phyloP scores from a whole-genome alignment of 2,888 invertebrate species.

The Eristalis intricaria region DNA sequence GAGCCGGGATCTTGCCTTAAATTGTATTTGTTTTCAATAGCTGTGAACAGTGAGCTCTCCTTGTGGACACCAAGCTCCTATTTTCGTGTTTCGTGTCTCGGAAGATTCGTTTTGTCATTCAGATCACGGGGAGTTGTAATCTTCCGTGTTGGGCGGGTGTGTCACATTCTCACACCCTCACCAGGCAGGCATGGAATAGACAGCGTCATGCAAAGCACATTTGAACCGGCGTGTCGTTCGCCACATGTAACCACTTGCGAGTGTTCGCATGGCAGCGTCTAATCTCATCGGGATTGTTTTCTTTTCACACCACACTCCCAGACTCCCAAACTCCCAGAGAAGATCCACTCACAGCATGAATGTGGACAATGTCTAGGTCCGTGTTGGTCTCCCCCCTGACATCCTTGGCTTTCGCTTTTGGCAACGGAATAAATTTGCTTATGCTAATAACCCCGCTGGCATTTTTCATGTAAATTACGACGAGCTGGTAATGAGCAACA shows the following conservation, averaged over 20 bases:
- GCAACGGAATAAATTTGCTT: not conserved
- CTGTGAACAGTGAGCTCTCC: not conserved
- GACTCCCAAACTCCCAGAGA: not conserved
- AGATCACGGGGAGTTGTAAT: not conserved
- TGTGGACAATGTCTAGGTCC: not conserved
- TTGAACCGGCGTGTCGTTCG: not conserved
- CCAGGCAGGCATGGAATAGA: not conserved
- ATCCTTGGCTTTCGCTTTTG: not conserved
- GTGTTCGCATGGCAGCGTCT: not conserved
- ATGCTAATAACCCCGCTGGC: not conserved
- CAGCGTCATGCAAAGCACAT: no score
- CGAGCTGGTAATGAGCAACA: not conserved
- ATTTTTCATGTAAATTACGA: not conserved
- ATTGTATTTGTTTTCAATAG: no score
- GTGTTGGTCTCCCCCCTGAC: not conserved
- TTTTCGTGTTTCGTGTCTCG: not conserved
- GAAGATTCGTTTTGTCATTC: not conserved
- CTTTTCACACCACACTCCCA: not conserved
- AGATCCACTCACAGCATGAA: not conserved
- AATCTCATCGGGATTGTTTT: not conserved
- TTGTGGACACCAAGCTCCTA: not conserved
- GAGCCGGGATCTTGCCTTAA: not conserved
- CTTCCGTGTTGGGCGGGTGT: not conserved
- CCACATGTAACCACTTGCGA: not conserved
- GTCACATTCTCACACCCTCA: not conserved